These are phyloP conservation scores for Oscheius sp. DNA, from an alignment of 2,888 invertebrate genomes.

Conservation along the genomic window DNA sequence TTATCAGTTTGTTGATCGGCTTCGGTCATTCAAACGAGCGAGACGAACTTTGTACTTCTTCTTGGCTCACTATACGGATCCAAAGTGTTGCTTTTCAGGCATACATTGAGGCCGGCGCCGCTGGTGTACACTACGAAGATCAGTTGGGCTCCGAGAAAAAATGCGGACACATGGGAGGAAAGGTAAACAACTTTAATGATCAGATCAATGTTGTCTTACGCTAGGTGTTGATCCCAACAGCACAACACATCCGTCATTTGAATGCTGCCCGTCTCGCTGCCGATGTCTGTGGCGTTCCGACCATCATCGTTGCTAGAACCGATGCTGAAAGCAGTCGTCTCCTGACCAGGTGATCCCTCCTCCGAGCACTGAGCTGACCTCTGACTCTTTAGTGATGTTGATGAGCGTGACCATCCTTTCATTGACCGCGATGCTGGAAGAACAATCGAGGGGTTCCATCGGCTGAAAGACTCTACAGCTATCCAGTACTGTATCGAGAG, in stretches of 20 bases:
- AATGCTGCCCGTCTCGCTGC: slow-evolving; percentile 74
- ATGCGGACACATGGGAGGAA: slow-evolving; percentile 75
- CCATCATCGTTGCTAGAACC: slow-evolving; percentile 74
- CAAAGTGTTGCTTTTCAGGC: slow-evolving; percentile 51
- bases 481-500: slow-evolving; percentile 73
- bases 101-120: slow-evolving; percentile 73
- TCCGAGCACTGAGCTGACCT: not conserved
- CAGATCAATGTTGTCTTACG: not conserved
- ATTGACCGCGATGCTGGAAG: slow-evolving; percentile 72
- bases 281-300: slow-evolving; percentile 74
- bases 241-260: slow-evolving; percentile 74
- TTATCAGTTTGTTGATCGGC: slow-evolving; percentile 32
- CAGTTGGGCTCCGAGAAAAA: slow-evolving; percentile 75
- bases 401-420: slow-evolving; percentile 73
- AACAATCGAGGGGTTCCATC: slow-evolving; percentile 74
- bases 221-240: slow-evolving; percentile 73
- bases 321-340: slow-evolving; percentile 74
- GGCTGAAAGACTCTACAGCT: slow-evolving; percentile 64
- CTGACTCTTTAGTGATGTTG: slow-evolving; percentile 67
- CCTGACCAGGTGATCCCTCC: slow-evolving; percentile 60
- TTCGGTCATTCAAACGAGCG: slow-evolving; percentile 4
- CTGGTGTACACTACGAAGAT: slow-evolving; percentile 74
- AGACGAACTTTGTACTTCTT: slow-evolving; percentile 25
- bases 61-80: not conserved
- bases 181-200: slow-evolving; percentile 42